Conservation (phyloP, 2,797 vertebrate genomes). For the Bradypodion pumilum region DNA sequence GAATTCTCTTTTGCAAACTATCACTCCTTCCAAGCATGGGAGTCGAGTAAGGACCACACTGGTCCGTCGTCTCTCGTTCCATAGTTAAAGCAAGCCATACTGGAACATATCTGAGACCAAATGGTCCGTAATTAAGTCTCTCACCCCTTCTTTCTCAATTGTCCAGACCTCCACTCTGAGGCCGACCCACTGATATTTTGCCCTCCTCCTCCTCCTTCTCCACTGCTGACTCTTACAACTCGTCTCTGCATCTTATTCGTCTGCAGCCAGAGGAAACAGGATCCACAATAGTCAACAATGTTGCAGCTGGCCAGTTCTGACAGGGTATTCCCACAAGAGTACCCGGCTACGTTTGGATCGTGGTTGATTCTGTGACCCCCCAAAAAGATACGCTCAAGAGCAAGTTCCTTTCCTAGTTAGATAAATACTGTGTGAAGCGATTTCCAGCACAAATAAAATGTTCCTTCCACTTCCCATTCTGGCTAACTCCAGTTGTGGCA, state of each 20-base stretch:
- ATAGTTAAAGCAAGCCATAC: too few relatives aligned
- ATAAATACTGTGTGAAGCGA: neutral
- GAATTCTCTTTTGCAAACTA: neutral
- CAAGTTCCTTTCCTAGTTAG: too few relatives aligned
- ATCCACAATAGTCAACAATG: too few relatives aligned
- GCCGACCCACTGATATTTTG: too few relatives aligned
- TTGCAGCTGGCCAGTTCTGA: neutral
- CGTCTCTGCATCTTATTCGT: neutral
- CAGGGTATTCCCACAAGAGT: neutral
- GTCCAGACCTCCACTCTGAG: too few relatives aligned
- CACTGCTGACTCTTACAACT: neutral
- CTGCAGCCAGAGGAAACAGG: neutral
- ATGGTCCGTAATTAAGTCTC: neutral
- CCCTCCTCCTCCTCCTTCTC: neutral
- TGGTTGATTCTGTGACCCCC: neutral
- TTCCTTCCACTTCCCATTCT: neutral
- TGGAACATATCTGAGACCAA: neutral
- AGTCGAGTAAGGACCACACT: neutral
- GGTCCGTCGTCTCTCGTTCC: neutral
- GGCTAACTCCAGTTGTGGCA: neutral
- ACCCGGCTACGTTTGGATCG: neutral
- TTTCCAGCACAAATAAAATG: neutral
- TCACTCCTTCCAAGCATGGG: neutral
- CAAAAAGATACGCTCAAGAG: neutral
- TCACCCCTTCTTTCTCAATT: too few relatives aligned